Conservation (phyloP, 2,113 vertebrate species). For the Trematomus loennbergii region DNA sequence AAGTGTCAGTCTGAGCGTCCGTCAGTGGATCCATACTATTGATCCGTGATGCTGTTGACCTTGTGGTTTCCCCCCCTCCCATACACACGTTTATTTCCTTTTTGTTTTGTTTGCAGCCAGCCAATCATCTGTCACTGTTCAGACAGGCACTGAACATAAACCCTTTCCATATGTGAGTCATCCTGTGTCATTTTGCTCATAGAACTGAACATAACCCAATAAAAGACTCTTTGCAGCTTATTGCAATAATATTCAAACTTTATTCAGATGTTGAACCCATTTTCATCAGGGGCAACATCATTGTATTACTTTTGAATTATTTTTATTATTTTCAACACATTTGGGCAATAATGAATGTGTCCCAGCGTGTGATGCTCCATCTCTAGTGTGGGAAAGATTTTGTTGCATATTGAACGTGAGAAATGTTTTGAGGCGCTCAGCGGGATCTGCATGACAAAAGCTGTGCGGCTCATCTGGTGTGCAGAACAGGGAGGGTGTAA, state of each 20-base stretch:
- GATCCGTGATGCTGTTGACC: constrained; percentile 74
- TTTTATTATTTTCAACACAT: neutral
- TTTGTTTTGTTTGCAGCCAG: constrained; percentile 14
- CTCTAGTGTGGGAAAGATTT: neutral
- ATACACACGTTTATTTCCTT: neutral
- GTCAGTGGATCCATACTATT: constrained; percentile 66
- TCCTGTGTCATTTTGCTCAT: too few species aligned
- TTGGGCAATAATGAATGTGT: neutral
- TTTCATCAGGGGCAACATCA: too few species aligned
- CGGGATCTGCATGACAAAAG: constrained; percentile 46
- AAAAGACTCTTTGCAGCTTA: neutral
- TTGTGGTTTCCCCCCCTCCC: constrained; percentile 57
- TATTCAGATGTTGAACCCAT: too few species aligned
- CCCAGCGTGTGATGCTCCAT: neutral
- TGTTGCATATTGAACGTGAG: constrained; percentile 26
- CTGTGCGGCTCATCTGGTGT: constrained; percentile 10
- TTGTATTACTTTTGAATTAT: neutral
- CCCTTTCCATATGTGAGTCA: neutral
- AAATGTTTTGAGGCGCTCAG: neutral
- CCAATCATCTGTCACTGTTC: neutral
- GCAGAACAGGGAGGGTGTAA: neutral
- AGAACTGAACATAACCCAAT: too few species aligned
- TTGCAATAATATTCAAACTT: neutral
- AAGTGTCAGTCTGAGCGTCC: constrained; percentile 56
- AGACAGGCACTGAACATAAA: neutral